Conservation (phyloP, 2,113 vertebrate species). For the Argyrosomus japonicus region DNA sequence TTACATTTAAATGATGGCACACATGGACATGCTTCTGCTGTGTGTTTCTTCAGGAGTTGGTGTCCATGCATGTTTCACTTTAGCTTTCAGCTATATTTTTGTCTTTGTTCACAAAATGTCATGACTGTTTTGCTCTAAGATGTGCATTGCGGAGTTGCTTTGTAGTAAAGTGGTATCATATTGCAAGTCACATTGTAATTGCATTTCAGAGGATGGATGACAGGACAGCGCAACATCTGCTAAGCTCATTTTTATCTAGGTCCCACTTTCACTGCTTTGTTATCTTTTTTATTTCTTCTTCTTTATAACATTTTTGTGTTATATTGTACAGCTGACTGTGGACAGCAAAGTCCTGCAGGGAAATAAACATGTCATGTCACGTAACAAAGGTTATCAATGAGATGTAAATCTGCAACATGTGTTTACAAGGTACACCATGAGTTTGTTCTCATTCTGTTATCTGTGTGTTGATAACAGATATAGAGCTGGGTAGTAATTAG, state of each 20-base stretch:
- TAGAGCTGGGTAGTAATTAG: not conserved
- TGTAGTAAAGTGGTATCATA: not conserved
- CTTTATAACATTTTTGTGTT: not conserved
- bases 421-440: not conserved
- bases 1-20: constrained; percentile 15
- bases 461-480: not conserved
- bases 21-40: not conserved
- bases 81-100: not conserved
- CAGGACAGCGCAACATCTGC: not conserved
- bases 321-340: not conserved
- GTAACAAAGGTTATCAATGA: not conserved
- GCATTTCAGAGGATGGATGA: not conserved
- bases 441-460: not conserved
- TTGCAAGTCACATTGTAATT: not conserved
- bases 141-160: not conserved
- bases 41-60: not conserved
- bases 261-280: not conserved
- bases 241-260: not conserved
- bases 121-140: not conserved
- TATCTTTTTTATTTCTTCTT: not conserved
- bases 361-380: not conserved
- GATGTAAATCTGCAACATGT: not conserved
- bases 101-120: not conserved
- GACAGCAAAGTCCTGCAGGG: not conserved
- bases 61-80: not conserved